phyloP scores from a whole-genome alignment of 2,888 invertebrate genomes.

The Acleris literana region DNA sequence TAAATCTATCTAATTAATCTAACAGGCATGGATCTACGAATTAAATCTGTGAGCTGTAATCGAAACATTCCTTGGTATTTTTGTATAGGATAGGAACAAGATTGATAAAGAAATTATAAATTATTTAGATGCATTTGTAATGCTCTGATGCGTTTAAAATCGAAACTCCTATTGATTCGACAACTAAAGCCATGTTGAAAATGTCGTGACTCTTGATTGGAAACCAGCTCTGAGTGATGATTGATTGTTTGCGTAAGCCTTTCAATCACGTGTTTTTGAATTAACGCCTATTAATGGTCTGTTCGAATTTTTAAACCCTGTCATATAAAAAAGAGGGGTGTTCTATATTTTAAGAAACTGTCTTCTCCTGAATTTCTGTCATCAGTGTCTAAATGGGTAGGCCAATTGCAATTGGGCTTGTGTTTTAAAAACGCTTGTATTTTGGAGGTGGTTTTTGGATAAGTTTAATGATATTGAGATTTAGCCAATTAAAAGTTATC shows the following conservation, averaged over 20 bases:
- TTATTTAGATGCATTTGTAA: conserved; percentile 9
- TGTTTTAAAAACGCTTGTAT: too few species aligned
- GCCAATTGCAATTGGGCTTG: too few species aligned
- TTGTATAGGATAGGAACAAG: conserved; percentile 2
- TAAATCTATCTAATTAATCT: conserved; percentile 35
- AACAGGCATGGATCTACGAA: conserved; percentile 27
- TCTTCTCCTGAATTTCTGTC: too few species aligned
- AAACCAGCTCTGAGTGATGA: conserved; percentile 1
- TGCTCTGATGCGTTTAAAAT: neutral
- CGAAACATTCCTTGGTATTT: conserved; percentile 19
- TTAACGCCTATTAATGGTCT: neutral
- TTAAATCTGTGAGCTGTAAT: conserved; percentile 22
- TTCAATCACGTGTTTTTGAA: conserved; percentile 4
- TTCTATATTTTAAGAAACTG: too few species aligned
- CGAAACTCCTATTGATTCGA: conserved; percentile 1
- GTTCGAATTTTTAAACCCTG: too few species aligned
- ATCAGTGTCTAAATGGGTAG: too few species aligned
- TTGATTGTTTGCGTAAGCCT: conserved; percentile 4
- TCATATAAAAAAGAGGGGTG: too few species aligned
- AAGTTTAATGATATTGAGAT: too few species aligned
- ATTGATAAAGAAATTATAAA: conserved; percentile 17
- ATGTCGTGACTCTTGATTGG: conserved; percentile 11
- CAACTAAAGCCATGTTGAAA: neutral
- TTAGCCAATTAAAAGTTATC: too few species aligned
- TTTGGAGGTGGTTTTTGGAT: too few species aligned